Evolutionary conservation across 2,888 invertebrate species (phyloP).

Genomic region (Scotopteryx bipunctaria): DNA sequence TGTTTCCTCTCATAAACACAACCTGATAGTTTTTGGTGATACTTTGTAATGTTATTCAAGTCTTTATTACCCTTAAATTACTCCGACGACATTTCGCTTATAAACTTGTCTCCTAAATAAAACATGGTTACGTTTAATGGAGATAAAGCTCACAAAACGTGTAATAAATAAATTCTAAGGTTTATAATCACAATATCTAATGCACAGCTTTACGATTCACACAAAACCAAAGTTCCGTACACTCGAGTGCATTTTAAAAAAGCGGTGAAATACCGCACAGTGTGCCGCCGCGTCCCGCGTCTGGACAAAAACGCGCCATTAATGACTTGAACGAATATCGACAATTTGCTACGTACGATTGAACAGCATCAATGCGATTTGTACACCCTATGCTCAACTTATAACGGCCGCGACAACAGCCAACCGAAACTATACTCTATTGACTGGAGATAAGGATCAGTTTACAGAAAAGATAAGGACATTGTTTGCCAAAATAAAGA

Average conservation of each 20-base stretch:
- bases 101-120: conserved; percentile 42
- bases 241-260: conserved; percentile 63
- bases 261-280: conserved; percentile 51
- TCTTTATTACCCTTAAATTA: conserved; percentile 38
- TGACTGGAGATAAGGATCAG: conserved; percentile 11
- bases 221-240: conserved; percentile 53
- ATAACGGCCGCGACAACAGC: conserved; percentile 45
- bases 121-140: conserved; percentile 40
- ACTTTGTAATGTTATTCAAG: conserved; percentile 33
- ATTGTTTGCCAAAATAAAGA: conserved; percentile 69
- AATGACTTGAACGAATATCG: conserved; percentile 73
- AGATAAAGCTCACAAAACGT: conserved; percentile 42
- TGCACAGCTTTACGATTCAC: conserved; percentile 49
- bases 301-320: conserved; percentile 64
- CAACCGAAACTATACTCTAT: conserved; percentile 35
- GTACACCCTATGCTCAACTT: conserved; percentile 61
- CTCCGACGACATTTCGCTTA: conserved; percentile 35
- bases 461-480: conserved; percentile 30
- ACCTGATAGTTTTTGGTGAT: conserved; percentile 33
- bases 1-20: conserved; percentile 38
- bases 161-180: conserved; percentile 37
- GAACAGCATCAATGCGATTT: conserved; percentile 75
- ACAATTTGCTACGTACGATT: conserved; percentile 81
- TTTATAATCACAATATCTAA: conserved; percentile 46
- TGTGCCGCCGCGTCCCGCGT: conserved; percentile 42